These are phyloP conservation scores for Tympanoctomys barrerae DNA, from an alignment of 2,797 vertebrate genomes.

Conservation along the genomic window DNA sequence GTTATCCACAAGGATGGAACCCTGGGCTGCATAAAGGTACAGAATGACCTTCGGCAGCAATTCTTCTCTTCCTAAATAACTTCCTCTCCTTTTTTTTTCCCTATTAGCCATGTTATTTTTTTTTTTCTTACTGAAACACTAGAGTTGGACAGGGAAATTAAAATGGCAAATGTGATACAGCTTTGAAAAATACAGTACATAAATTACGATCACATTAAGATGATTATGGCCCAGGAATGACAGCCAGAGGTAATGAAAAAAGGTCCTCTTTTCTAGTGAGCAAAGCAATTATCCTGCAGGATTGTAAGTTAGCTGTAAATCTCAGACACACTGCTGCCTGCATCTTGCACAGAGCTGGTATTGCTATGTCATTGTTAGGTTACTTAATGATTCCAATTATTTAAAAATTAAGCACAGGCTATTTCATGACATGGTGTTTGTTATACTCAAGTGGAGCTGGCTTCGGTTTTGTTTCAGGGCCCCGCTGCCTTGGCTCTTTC, in stretches of 20 bases:
- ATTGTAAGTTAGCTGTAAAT: conserved; percentile 76
- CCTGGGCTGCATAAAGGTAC: background rate
- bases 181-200: conserved; percentile 79
- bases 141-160: conserved; percentile 71
- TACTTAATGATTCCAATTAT: conserved; percentile 88
- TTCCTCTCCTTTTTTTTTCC: background rate
- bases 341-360: conserved; percentile 76
- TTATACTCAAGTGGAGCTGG: conserved; percentile 79
- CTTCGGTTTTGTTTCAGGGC: conserved; percentile 78
- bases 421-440: conserved; percentile 80
- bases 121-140: conserved; percentile 17
- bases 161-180: conserved; percentile 77
- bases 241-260: conserved; percentile 83
- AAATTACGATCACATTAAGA: conserved; percentile 77
- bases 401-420: conserved; percentile 87
- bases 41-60: background rate
- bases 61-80: conserved; percentile 36
- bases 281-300: conserved; percentile 84
- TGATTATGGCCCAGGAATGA: conserved; percentile 78
- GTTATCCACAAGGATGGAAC: background rate
- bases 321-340: conserved; percentile 73
- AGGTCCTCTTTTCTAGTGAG: conserved; percentile 74
- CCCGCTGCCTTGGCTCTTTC: conserved; percentile 75
- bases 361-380: conserved; percentile 86
- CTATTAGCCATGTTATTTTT: background rate